Conservation (phyloP, 1,140 invertebrate species). For the Araneus ventricosus region DNA sequence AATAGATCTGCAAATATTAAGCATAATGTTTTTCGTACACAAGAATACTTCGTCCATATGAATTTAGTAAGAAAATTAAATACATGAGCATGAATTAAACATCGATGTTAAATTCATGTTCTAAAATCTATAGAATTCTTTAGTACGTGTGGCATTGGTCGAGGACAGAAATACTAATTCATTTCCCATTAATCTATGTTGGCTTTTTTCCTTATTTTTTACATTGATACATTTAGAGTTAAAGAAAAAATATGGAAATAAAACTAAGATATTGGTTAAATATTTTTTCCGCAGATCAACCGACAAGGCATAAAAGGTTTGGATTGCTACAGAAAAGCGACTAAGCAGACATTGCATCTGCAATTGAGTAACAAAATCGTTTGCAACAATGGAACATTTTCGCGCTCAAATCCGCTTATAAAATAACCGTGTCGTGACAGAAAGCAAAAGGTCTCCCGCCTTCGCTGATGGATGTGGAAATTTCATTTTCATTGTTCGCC, state of each 20-base stretch:
- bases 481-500: not conserved
- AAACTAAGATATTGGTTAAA: not conserved
- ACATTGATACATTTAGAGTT: too few relatives aligned
- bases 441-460: not conserved
- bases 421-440: constrained; percentile 18
- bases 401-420: constrained; percentile 20
- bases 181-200: too few relatives aligned
- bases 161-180: too few relatives aligned
- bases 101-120: too few relatives aligned
- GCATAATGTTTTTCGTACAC: too few relatives aligned
- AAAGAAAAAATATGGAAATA: not conserved
- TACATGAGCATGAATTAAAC: too few relatives aligned
- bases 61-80: too few relatives aligned
- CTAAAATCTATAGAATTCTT: too few relatives aligned
- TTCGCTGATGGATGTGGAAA: not conserved
- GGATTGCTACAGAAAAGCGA: not conserved
- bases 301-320: not conserved
- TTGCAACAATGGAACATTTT: not conserved
- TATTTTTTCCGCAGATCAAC: not conserved
- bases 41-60: too few relatives aligned
- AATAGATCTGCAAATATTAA: too few relatives aligned
- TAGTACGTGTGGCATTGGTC: too few relatives aligned
- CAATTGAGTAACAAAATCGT: not conserved
- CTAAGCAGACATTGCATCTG: not conserved
- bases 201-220: too few relatives aligned